Base-by-base conservation (phyloP, 2,888 invertebrate species). In the Lasioglossum zephyrum region DNA sequence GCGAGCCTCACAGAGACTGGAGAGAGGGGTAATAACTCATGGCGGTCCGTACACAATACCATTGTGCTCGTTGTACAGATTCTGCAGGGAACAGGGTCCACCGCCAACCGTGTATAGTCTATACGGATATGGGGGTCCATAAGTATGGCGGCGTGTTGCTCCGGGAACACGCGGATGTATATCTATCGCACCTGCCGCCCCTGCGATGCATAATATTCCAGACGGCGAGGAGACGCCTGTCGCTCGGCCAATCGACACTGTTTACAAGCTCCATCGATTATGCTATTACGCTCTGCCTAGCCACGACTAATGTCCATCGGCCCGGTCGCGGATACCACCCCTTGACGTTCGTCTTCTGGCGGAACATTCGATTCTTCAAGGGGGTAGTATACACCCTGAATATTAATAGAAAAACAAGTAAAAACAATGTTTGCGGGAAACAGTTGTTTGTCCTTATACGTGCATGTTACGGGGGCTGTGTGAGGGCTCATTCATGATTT, bases 31-130 rank as follows among this genome's bases (percentile, higher is more conserved):
- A 94, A 94, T 94, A 94, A 94, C 93, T 94, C 94, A 94, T 93
- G 91, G 90, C 88, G 92, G 92, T 92, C 92, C 92, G 91, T 90
- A 91, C 94, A 94, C 94, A 94, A 94, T 94, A 93, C 94, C 93
- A 94, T 94, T 94, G 93, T 94, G 93, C 91, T 93, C 92, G 93
- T 92, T 92, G 92, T 93, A 92, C 92, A 92, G 94, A 94, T 94
- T 93, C 94, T 94, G 93, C 92, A 91, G 91, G 89, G 93, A 94
- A 92, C 94, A 93, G 94, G 90, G 81, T 79, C 66, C 66, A 36
- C 6, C 66, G 31, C 66, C 66, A 16, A 16, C 31, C 31, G 49
- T 77, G 49, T 53, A 76, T 74, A 80, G 63, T 69, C 53, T 73
- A 36, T 47, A 44, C 66, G 31, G 49, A 13, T 57, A 39, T 49